Evolutionary conservation across 2,888 invertebrate species (phyloP), one percentile per base, ranked within the genome.

Genomic region (Drosophila mettleri): DNA sequence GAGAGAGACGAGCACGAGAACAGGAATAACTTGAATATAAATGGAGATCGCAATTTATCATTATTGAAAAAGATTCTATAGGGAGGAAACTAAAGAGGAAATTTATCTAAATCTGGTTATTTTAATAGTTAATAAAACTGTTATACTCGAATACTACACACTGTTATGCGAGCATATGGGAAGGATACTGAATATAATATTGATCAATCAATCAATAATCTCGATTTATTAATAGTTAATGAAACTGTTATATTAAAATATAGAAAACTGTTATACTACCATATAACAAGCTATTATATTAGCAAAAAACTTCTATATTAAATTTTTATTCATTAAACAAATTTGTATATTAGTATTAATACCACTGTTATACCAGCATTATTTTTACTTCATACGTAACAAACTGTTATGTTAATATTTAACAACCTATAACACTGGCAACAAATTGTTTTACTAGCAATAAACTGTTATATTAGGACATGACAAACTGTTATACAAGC

Each of bases 1-100:
- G 16, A 36, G 12, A 39, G 18, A 12, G 2, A 14, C 6, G 39
- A 20, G 14, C 39, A 41, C 20, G 7, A 41, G 22, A 41, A 22
- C 39, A 41, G 22, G 20, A 41, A 41, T 41, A 41, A 14, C 14
- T 41, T 20, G 20, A 41, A 41, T 22, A 41, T 41, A n/a, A n/a
- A 14, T 20, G 12, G 39, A 39, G 18, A 39, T 39, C n/a, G n/a
- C n/a, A n/a, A n/a, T n/a, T n/a, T n/a, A 20, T 39, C 12, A 20
- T 39, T 20, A 20, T 20, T 10, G 20, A 20, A 39, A 12, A 5
- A 6, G 39, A 12, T 2, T 12, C 39, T 20, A 39, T 39, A 20
- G 39, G 12, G 12, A 39, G n/a, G 29, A 7, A 29, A 29, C 4
- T 29, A 29, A 8, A 29, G 3, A 29, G 7, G 8, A 29, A 29